These are phyloP conservation scores for Asobara japonica DNA, from an alignment of 1,140 invertebrate genomes.

Conservation along the genomic window DNA sequence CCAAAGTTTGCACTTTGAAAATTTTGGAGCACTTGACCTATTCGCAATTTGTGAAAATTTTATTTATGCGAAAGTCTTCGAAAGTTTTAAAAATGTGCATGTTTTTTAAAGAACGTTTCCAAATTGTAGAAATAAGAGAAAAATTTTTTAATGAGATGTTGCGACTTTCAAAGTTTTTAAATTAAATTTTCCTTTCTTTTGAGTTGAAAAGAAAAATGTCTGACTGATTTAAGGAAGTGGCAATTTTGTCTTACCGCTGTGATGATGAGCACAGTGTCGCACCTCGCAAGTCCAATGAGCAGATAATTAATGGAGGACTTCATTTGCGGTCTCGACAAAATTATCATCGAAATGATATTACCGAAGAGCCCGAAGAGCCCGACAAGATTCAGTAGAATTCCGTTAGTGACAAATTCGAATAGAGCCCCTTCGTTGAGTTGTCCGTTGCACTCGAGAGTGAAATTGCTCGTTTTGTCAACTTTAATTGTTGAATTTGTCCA, in stretches of 20 bases:
- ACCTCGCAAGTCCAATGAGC: conserved; percentile 88
- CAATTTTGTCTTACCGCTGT: conserved; percentile 70
- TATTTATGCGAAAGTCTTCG: no score
- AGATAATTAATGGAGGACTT: conserved; percentile 93
- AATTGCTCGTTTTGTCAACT: conserved; percentile 13
- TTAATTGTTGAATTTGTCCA: conserved; percentile 12
- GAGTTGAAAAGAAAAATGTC: neutral
- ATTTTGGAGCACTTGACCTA: no score
- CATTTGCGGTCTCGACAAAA: conserved; percentile 92
- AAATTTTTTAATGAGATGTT: no score
- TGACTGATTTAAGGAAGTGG: neutral
- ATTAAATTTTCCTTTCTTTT: neutral
- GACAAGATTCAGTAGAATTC: conserved; percentile 83
- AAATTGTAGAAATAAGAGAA: no score
- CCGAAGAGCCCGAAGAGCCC: conserved; percentile 88
- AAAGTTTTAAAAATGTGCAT: no score
- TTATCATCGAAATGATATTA: conserved; percentile 90
- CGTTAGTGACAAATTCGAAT: conserved; percentile 85
- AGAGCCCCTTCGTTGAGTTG: conserved; percentile 66
- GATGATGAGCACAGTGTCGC: conserved; percentile 89
- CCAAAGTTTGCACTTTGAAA: no score
- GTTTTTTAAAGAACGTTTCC: no score
- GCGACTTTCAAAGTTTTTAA: no score
- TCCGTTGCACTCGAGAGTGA: conserved; percentile 57
- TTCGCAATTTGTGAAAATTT: no score